Evolutionary conservation across 2,888 invertebrate species (phyloP).

Genomic region (Campopleginae sp.): DNA sequence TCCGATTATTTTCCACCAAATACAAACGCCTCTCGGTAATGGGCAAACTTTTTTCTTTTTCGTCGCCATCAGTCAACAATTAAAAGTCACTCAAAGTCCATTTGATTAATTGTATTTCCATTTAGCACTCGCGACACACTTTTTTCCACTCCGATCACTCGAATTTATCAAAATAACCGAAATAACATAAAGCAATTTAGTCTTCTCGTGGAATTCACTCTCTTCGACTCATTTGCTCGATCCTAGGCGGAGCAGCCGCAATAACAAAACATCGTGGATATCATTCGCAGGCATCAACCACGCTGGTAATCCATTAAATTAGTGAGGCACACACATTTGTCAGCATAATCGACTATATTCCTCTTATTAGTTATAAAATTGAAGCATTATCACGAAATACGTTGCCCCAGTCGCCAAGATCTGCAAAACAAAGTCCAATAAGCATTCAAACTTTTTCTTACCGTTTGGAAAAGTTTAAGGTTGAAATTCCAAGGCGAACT

Average conservation of each 20-base stretch:
- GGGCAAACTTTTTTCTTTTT: background rate
- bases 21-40: conserved; percentile 13
- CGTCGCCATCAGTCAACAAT: conserved; percentile 3
- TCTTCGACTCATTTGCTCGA: background rate
- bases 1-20: conserved; percentile 64
- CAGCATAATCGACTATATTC: background rate
- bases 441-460: background rate
- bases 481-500: background rate
- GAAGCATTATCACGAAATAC: conserved; percentile 51
- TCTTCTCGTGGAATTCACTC: background rate
- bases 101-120: background rate
- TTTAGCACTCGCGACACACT: conserved; percentile 1
- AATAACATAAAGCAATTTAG: background rate
- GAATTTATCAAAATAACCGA: background rate
- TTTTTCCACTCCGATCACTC: background rate
- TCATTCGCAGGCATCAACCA: background rate
- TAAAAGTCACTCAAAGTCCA: background rate
- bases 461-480: background rate
- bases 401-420: conserved; percentile 15
- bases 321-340: background rate
- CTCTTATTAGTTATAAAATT: conserved; percentile 37
- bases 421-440: conserved; percentile 25
- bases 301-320: conserved; percentile 31
- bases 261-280: background rate
- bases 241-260: background rate